A percentile compares a stretch with the other conserved stretches of the same genome.
phyloP scores from a whole-genome alignment of 2,888 invertebrate genomes.

The Drosophila subquinaria region DNA sequence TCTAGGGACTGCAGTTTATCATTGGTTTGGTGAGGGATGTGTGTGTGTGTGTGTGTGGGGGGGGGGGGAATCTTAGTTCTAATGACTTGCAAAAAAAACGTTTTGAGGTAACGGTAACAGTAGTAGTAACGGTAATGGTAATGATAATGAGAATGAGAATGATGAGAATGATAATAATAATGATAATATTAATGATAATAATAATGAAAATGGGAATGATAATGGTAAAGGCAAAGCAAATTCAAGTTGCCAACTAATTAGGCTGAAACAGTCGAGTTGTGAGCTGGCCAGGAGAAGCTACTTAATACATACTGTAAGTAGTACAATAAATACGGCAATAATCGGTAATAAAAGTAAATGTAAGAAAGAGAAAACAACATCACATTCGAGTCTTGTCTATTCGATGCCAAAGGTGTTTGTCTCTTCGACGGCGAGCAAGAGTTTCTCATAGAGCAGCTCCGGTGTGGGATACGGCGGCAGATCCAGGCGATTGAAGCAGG shows the following conservation, averaged over 20 bases:
- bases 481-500: conserved; percentile 98
- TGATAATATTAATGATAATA: conserved; percentile 1
- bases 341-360: conserved; percentile 26
- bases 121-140: conserved; percentile 33
- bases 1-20: conserved; percentile 33
- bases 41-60: neutral
- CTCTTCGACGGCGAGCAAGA: conserved; percentile 97
- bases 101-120: conserved; percentile 68
- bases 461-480: conserved; percentile 97
- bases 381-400: conserved; percentile 43
- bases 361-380: conserved; percentile 10
- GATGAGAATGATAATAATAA: conserved; percentile 25
- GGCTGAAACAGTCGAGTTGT: conserved; percentile 41
- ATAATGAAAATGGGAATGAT: conserved; percentile 21
- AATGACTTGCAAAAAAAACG: conserved; percentile 58
- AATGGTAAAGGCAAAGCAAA: conserved; percentile 39
- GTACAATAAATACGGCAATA: conserved; percentile 17
- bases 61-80: conserved; percentile 43
- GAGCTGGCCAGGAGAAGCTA: conserved; percentile 23
- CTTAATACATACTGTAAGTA: conserved; percentile 25
- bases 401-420: conserved; percentile 98
- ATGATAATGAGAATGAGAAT: conserved; percentile 4
- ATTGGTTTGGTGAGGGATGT: conserved; percentile 20
- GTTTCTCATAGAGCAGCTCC: conserved; percentile 95
- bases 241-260: conserved; percentile 34